Conservation (phyloP, 2,888 invertebrate genomes). For the Campaea margaritaria region DNA sequence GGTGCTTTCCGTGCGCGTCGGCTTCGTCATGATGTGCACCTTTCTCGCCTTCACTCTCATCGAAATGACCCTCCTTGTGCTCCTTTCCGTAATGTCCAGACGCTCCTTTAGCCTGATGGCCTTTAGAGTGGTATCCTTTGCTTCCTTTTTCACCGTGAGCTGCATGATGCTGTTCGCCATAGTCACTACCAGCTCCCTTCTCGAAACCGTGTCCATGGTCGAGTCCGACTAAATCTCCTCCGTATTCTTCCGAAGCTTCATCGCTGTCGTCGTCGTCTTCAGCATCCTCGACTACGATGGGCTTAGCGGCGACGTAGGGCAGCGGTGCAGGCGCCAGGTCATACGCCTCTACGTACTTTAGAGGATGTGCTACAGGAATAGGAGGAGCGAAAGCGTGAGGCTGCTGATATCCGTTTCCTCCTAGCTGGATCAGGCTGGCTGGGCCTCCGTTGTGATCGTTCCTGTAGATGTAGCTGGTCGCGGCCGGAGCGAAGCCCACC, state of each 20-base stretch:
- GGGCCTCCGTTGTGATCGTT: constrained; percentile 80
- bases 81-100: constrained; percentile 83
- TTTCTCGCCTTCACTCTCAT: constrained; percentile 82
- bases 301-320: constrained; percentile 70
- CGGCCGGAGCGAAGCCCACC: constrained; percentile 76
- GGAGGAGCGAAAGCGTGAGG: constrained; percentile 64
- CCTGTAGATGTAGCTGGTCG: constrained; percentile 83
- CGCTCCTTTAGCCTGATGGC: constrained; percentile 83
- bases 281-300: constrained; percentile 63
- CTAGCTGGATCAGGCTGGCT: constrained; percentile 74
- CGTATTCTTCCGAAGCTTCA: constrained; percentile 59
- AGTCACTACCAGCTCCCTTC: constrained; percentile 79
- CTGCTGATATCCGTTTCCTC: constrained; percentile 66
- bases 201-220: constrained; percentile 56
- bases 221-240: constrained; percentile 38
- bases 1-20: constrained; percentile 83
- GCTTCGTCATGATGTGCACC: constrained; percentile 83
- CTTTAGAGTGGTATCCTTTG: constrained; percentile 82
- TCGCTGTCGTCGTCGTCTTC: constrained; percentile 61
- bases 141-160: constrained; percentile 84
- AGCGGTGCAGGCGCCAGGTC: constrained; percentile 66
- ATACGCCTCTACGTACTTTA: constrained; percentile 61
- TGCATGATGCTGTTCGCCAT: constrained; percentile 76
- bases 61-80: constrained; percentile 81
- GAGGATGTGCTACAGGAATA: constrained; percentile 58